Percentiles rank a stretch among this genome's conserved stretches.
Conservation (phyloP, 2,888 invertebrate species). For the Acanthosoma haemorrhoidale region DNA sequence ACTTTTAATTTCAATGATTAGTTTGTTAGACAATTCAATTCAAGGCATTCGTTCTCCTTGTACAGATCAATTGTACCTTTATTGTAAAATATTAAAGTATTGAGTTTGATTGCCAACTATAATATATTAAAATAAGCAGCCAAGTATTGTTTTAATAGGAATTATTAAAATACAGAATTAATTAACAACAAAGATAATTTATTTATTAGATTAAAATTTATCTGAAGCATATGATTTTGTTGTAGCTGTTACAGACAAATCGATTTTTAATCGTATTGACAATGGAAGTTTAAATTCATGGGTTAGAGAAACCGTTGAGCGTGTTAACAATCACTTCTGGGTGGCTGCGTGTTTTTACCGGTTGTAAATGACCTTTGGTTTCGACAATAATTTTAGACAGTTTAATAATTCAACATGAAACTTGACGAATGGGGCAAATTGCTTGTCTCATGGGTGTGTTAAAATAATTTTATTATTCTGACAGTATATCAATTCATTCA, state of each 20-base stretch:
- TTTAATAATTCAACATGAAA: slow-evolving; percentile 5
- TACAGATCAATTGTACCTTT: too few species aligned
- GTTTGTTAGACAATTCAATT: too few species aligned
- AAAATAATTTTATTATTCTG: neutral
- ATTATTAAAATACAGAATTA: too few species aligned
- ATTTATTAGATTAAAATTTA: too few species aligned
- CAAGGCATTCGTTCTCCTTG: too few species aligned
- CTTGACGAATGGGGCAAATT: slow-evolving; percentile 17
- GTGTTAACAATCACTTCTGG: neutral
- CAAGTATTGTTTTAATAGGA: too few species aligned
- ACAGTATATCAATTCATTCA: too few species aligned
- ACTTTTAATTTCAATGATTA: too few species aligned
- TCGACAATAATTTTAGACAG: neutral
- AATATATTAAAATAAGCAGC: too few species aligned
- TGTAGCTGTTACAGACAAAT: neutral
- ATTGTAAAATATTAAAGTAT: too few species aligned
- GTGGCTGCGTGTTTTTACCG: neutral
- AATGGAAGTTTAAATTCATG: slow-evolving; percentile 14
- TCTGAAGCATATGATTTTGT: neutral
- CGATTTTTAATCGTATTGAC: neutral
- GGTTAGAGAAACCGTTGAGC: slow-evolving; percentile 6
- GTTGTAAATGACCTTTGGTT: neutral
- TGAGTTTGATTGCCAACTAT: too few species aligned
- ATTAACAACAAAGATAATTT: too few species aligned
- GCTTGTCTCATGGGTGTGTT: slow-evolving; percentile 18